These are phyloP conservation scores for Pycnomerus fuliginosus DNA, from an alignment of 2,888 invertebrate genomes.

Conservation along the genomic window DNA sequence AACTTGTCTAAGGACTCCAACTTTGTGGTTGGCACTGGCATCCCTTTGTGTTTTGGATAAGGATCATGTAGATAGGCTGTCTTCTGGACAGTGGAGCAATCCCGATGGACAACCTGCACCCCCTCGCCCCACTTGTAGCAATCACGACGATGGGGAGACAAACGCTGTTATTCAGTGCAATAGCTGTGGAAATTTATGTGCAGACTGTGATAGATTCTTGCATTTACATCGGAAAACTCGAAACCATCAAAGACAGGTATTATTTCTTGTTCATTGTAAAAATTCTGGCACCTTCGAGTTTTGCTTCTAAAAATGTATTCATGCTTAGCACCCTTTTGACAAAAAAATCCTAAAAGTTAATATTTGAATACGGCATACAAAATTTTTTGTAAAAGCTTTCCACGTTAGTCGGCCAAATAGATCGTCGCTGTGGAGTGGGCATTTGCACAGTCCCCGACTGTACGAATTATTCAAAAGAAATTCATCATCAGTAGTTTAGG, in stretches of 20 bases:
- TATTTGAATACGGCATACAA: too few relatives aligned
- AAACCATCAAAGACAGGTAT: slow-evolving; percentile 78
- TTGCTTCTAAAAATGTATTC: too few relatives aligned
- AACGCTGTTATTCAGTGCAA: slow-evolving; percentile 90
- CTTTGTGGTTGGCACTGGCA: slow-evolving; percentile 89
- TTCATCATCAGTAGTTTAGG: too few relatives aligned
- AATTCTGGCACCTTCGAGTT: too few relatives aligned
- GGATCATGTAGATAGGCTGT: slow-evolving; percentile 81
- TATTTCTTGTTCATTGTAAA: slow-evolving; percentile 4
- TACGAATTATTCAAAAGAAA: too few relatives aligned
- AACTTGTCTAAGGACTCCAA: slow-evolving; percentile 79
- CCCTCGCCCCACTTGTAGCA: slow-evolving; percentile 82
- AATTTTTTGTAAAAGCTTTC: too few relatives aligned
- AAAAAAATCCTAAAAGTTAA: too few relatives aligned
- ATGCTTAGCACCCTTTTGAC: too few relatives aligned
- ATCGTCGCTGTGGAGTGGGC: too few relatives aligned
- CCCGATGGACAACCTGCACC: slow-evolving; percentile 59
- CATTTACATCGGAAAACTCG: slow-evolving; percentile 88
- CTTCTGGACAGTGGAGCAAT: slow-evolving; percentile 78
- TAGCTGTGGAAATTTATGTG: slow-evolving; percentile 88
- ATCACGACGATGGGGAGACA: slow-evolving; percentile 95
- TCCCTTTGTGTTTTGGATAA: slow-evolving; percentile 91
- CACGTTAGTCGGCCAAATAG: too few relatives aligned
- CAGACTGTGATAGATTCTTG: slow-evolving; percentile 93
- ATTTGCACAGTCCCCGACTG: too few relatives aligned